Base-by-base conservation (phyloP, 2,888 invertebrate species). In the Petrolisthes manimaculis region DNA sequence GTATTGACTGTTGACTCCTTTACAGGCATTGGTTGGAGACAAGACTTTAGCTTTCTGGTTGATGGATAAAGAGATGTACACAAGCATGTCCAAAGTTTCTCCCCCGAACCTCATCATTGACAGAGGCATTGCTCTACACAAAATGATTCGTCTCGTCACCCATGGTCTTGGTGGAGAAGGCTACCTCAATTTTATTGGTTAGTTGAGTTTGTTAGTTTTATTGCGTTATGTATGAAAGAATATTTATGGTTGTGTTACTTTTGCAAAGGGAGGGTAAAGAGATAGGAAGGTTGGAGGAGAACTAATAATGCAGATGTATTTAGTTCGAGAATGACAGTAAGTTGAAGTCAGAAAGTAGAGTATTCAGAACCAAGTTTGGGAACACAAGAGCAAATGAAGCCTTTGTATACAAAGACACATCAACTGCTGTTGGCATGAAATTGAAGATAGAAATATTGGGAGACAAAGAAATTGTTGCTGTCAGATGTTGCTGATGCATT, bases 41-140 rank as follows among this genome's bases (percentile, higher is more conserved):
- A 99, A 99, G 93, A 99, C 99, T 0, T 95, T 99, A 75, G 99
- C 99, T 0, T 99, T 99, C 94, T 99, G 99, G 99, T 93, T 99
- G 91, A 99, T 99, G 99, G 99, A 99, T 94, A 98, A 98, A 92
- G 97, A 98, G 92, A 99, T 99, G 99, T 99, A 99, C 93, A 96
- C 97, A 0, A 96, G 97, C 93, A 99, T 99, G 99, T 97, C 98
- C 71, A 94, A 94, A 0, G 1, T 95, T 5, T 96, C 96, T 84
- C 95, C 95, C 3, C 94, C 95, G 0, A 95, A 94, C 91, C 92
- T 95, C 0, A 94, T 98, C 81, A 95, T 99, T 90, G 97, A 97
- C 93, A 95, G 99, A 67, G 99, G 99, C 4, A 95, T 99, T 86
- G 97, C 99, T 53, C 94, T 99, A 91, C 99, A 99, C 93, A 99